Conservation (phyloP, 2,888 invertebrate species). For the Clitarchus hookeri region DNA sequence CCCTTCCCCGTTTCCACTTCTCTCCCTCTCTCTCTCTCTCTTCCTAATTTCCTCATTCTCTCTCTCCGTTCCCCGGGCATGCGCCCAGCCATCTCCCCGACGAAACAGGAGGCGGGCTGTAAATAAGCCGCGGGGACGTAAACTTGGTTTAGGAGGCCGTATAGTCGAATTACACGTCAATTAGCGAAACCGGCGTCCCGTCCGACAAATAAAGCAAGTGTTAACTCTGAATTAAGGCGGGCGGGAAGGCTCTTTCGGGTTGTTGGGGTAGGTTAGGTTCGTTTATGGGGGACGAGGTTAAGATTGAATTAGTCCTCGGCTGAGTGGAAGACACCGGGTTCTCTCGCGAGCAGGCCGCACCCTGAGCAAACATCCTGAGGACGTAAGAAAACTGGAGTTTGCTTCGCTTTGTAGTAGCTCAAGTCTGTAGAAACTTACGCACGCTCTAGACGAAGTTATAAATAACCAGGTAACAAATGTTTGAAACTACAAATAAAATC, state of each 20-base stretch:
- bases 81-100: not conserved
- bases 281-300: constrained; percentile 16
- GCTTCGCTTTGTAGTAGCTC: too few species aligned
- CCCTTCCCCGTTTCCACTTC: not conserved
- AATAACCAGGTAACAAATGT: too few species aligned
- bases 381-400: too few species aligned
- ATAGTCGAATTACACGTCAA: constrained; percentile 25
- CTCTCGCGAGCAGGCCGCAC: not conserved
- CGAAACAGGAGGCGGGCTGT: constrained; percentile 16
- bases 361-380: not conserved
- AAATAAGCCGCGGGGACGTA: constrained; percentile 20
- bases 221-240: constrained; percentile 22
- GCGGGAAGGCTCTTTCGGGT: not conserved
- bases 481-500: too few species aligned
- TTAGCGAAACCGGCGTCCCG: constrained; percentile 20
- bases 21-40: not conserved
- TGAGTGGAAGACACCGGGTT: not conserved
- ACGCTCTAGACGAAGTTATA: too few species aligned
- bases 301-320: constrained; percentile 17
- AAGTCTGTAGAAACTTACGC: too few species aligned
- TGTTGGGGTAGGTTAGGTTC: constrained; percentile 19
- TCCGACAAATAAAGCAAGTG: constrained; percentile 26
- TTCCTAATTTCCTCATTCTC: not conserved
- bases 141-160: constrained; percentile 24
- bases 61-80: not conserved